These are phyloP conservation scores for Ptilonorhynchus violaceus DNA, from an alignment of 2,113 vertebrate genomes.

Conservation along the genomic window DNA sequence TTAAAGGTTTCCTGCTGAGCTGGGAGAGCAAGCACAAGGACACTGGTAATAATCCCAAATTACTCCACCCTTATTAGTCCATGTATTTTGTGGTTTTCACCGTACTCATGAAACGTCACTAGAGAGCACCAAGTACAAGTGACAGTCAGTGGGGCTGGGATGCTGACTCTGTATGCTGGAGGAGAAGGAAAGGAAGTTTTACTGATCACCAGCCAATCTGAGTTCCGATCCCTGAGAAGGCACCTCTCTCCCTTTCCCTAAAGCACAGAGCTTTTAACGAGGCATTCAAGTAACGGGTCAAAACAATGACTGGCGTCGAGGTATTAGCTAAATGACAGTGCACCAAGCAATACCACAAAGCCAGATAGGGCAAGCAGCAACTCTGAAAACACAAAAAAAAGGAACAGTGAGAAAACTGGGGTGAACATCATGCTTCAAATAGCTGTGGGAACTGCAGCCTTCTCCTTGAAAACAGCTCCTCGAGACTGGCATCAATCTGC, in stretches of 20 bases:
- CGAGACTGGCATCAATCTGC: not conserved
- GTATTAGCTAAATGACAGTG: not conserved
- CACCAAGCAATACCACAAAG: not conserved
- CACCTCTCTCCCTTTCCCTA: not conserved
- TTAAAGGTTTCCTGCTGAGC: conserved; percentile 69
- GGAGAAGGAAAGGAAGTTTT: not conserved
- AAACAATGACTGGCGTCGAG: not conserved
- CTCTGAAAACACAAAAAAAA: not conserved
- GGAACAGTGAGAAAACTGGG: not conserved
- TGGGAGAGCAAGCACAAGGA: conserved; percentile 49
- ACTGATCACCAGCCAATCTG: not conserved
- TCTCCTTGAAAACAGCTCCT: not conserved
- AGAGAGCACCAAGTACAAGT: not conserved
- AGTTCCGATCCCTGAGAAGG: not conserved
- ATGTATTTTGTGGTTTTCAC: conserved; percentile 42
- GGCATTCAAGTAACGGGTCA: not conserved
- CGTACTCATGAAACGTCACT: conserved; percentile 19
- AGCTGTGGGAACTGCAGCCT: not conserved
- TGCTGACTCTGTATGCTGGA: conserved; percentile 31
- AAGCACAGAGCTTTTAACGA: not conserved
- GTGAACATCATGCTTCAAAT: not conserved
- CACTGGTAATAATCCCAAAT: conserved; percentile 45
- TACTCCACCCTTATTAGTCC: conserved; percentile 27
- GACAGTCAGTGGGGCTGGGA: not conserved
- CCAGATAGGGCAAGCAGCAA: not conserved